phyloP scores from a whole-genome alignment of 2,113 vertebrate genomes.

The Saccopteryx bilineata region DNA sequence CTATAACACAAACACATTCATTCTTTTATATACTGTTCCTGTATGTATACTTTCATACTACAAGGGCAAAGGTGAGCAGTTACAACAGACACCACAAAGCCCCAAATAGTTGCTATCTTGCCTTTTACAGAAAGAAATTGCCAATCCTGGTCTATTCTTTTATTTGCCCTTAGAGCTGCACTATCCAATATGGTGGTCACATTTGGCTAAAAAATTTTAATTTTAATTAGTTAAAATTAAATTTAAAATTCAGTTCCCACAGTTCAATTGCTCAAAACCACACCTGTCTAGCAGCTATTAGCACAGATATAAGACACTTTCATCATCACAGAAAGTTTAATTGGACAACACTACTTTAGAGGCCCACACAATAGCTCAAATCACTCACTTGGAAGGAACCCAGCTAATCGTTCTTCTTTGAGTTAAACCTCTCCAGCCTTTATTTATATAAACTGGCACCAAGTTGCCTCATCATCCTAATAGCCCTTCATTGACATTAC shows the following conservation, averaged over 20 bases:
- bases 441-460: not conserved
- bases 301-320: not conserved
- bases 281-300: not conserved
- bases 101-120: not conserved
- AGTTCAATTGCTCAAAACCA: not conserved
- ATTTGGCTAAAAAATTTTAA: not conserved
- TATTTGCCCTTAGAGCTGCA: not conserved
- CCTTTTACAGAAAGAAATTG: not conserved
- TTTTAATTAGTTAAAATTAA: not conserved
- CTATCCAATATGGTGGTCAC: not conserved
- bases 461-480: not conserved
- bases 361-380: not conserved
- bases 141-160: not conserved
- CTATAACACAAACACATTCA: too few species aligned
- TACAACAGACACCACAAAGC: not conserved
- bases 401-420: not conserved
- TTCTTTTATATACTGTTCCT: not conserved
- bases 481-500: not conserved
- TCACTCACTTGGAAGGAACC: not conserved
- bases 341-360: not conserved
- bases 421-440: not conserved
- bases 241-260: not conserved
- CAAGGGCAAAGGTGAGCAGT: not conserved
- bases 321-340: not conserved
- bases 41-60: too few species aligned